Base-by-base conservation (phyloP, 2,113 vertebrate species). In the Hippocampus comes region DNA sequence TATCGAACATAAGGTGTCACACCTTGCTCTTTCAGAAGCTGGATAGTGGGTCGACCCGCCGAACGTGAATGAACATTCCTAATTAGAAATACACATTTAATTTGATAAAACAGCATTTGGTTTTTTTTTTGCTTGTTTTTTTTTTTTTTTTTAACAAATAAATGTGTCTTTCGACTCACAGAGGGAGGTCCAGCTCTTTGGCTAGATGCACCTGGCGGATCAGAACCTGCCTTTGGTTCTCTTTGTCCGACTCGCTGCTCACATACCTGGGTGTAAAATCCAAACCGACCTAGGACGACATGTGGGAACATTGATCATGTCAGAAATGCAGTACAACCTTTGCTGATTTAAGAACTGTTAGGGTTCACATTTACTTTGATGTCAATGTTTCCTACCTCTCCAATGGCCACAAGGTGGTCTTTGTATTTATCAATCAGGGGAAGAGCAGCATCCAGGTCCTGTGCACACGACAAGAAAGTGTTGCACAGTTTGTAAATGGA, bases 21-120 rank as follows among this genome's bases (percentile, higher is more conserved):
- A 99, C 97, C 97, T 93, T 96, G 93, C 34, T 99, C 95, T 75
- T 91, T 95, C 72, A 99, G 86, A 63, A 99, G 95, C 63, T 91
- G 94, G 84, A 99, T 95, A 38, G 95, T 95, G 75, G 97, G 97
- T 89, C 96, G 91, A 89, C 97, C 97, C 73, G 97, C 97, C 79
- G 97, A 99, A 20, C 96, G 94, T 15, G 97, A 99, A 79, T 99
- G 97, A 34, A 99, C 96, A 88, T 99, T 99, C 87, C 97, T 99
- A 89, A 63, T 79, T 78, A 60, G 59, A 76, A 69, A 42, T 10
- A 57, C 3, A 71, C 15, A 69, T 15, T 20, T 9, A 42, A 67
- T 27, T 23, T 23, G 2, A 14, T 11, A 20, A 65, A 30, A 30
- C 48, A 11, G 17, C 46, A 30, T 18, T 46, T 20, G 48, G 48